Base-by-base conservation (phyloP, 2,888 invertebrate species). In the Cataglyphis albicans region DNA sequence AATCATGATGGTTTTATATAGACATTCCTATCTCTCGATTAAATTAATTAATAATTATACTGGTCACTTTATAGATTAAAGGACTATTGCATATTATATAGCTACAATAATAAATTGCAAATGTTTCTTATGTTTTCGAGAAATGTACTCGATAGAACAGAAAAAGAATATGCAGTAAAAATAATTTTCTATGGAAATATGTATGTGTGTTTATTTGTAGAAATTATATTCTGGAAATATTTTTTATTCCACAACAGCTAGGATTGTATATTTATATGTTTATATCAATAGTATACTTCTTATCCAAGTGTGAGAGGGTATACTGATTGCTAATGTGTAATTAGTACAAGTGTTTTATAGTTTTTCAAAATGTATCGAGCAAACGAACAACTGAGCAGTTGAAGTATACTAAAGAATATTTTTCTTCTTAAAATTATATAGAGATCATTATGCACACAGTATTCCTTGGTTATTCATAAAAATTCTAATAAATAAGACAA, bases 301-400 rank as follows among this genome's bases (percentile, higher is more conserved):
- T 59, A 21, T 32, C 41, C 59, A 59, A 44, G 25, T 32, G 57
- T 57, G 57, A 57, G 57, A 78, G 72, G 57, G 25, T 72, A 59
- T 70, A 72, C 21, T 32, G 21, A 57, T 70, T 78, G 32, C 78
- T 80, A 80, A 35, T 25, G 59, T 12, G 44, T 44, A 18, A 59
- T 80, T 80, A 80, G 72, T 59, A 59, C 72, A 78, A 78, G 70
- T 80, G 70, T 80, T 80, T 80, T 80, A 72, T 80, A 80, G 78
- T 80, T 72, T 80, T 80, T 70, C 72, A 80, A 80, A 70, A 15
- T 78, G 25, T 55, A 57, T 57, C 15, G 72, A 80, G 35, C 41
- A 59, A 70, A 59, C 32, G 35, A 70, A 72, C 44, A 80, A 78
- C 76, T 48, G 9, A 29, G 21, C 72, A 72, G 57, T 59, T 72